Base-by-base conservation (phyloP, 2,113 vertebrate species). In the Platichthys flesus region DNA sequence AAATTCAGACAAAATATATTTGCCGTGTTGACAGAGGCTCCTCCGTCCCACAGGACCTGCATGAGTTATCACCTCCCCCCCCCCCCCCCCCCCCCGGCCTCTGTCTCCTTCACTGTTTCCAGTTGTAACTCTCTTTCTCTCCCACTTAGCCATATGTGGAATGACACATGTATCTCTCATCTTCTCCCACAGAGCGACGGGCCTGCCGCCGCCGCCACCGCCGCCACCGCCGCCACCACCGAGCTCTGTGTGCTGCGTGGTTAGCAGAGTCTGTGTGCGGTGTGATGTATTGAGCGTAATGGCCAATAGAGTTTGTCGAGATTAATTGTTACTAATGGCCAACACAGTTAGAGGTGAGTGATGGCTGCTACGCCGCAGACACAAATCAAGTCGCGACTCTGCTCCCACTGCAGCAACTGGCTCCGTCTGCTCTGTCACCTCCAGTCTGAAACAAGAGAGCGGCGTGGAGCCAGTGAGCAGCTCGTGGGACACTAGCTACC, bases 271-370 rank as follows among this genome's bases (percentile, higher is more conserved):
- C 56, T 18, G 75, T 18, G 75, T 26, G 61, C 31, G 1, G 47
- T 18, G 83, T 89, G 89, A 91, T 89, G 85, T 78, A 90, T 90
- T 65, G 78, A 88, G 88, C 40, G 59, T 82, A 88, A 90, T 79
- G 66, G 83, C 90, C 79, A 72, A 84, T 81, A 76, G 86, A 47
- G 72, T 88, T 90, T 89, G 82, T 71, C 83, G 82, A 89, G 90
- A 92, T 91, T 91, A 91, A 91, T 90, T 92, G 90, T 91, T 92
- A 80, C 91, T 90, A 93, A 93, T 90, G 87, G 89, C 79, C 83
- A 82, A 91, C 84, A 67, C 84, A 82, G 86, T 90, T 88, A 90
- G 86, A 49, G 40, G 72, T 89, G 89, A 92, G 81, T 62, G 89
- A 91, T 92, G 76, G 81, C 90, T 79, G 82, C 83, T 85, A 66